Evolutionary conservation across 2,797 vertebrate species (phyloP).

Genomic region (Urosaurus nigricauda): DNA sequence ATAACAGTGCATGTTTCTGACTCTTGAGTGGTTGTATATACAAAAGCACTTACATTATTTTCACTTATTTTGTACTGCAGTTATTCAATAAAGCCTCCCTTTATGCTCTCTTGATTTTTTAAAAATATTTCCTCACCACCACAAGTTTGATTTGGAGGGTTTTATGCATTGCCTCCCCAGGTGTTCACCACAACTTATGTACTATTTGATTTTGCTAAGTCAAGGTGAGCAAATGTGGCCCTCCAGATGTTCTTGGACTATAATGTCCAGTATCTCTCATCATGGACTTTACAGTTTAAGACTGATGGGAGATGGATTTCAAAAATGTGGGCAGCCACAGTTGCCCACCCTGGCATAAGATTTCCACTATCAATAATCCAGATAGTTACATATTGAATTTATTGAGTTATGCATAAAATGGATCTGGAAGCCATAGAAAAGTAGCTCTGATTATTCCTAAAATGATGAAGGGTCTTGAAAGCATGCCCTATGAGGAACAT

Average conservation of each 20-base stretch:
- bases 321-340: background rate
- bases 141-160: background rate
- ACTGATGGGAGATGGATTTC: background rate
- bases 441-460: background rate
- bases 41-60: conserved; percentile 51
- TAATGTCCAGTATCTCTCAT: background rate
- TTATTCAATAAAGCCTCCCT: background rate
- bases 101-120: background rate
- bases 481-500: no score
- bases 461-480: no score
- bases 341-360: background rate
- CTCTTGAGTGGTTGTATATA: conserved; percentile 56
- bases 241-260: background rate
- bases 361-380: background rate
- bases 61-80: conserved; percentile 1
- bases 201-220: background rate
- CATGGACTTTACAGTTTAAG: background rate
- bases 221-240: background rate
- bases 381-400: background rate
- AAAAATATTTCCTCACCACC: background rate
- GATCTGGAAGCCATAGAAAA: background rate
- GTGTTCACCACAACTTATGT: background rate
- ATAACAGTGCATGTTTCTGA: conserved; percentile 63
- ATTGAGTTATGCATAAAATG: background rate
- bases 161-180: background rate